A percentile compares a stretch with the other conserved stretches of the same genome.
phyloP scores from a whole-genome alignment of 2,888 invertebrate genomes.

The Parasteatoda lunata region DNA sequence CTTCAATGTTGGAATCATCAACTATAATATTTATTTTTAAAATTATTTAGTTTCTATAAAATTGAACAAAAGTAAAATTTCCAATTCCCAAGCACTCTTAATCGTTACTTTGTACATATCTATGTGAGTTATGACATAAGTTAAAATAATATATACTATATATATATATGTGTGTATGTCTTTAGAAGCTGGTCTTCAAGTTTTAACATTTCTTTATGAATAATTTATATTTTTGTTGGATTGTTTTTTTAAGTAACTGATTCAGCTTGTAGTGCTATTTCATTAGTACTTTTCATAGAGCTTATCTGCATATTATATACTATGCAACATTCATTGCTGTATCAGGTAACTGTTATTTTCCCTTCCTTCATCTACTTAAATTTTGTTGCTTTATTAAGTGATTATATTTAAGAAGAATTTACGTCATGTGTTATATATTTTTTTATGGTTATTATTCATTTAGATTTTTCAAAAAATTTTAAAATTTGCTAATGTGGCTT shows the following conservation, averaged over 20 bases:
- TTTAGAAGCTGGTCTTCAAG: slow-evolving; percentile 63
- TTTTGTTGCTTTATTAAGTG: not conserved
- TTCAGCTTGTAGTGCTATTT: slow-evolving; percentile 33
- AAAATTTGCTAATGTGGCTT: no score
- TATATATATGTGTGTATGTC: not conserved
- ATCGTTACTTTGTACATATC: slow-evolving; percentile 19
- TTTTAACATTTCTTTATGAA: slow-evolving; percentile 52
- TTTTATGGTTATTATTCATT: no score
- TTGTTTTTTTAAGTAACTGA: slow-evolving; percentile 39
- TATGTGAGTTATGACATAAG: slow-evolving; percentile 1
- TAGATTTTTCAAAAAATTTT: no score
- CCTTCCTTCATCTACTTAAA: not conserved
- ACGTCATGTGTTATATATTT: no score
- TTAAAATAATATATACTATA: not conserved
- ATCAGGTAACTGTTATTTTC: not conserved
- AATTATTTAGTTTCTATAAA: no score
- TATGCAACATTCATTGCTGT: slow-evolving; percentile 34
- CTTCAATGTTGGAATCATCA: no score
- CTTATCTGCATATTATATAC: slow-evolving; percentile 38
- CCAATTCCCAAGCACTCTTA: not conserved
- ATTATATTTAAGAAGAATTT: no score
- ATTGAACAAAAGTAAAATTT: no score
- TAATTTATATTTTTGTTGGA: slow-evolving; percentile 50
- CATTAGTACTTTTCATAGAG: slow-evolving; percentile 45
- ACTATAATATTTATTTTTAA: no score